Evolutionary conservation across 2,888 invertebrate species (phyloP).

Genomic region (Stictocephala bisonia): DNA sequence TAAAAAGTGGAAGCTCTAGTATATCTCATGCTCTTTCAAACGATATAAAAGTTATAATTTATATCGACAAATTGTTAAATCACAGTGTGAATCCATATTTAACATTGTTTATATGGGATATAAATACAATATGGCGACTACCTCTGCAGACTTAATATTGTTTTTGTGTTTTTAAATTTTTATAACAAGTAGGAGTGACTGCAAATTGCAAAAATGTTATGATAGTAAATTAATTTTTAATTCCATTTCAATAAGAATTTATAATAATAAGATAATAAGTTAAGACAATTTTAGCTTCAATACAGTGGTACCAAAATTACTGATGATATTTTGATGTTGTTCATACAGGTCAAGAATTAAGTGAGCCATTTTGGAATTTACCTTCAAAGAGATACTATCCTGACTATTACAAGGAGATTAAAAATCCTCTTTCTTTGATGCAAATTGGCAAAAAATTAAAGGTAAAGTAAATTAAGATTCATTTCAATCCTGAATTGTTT

Average conservation of each 20-base stretch:
- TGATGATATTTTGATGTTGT: constrained; percentile 50
- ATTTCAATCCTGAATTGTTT: background rate
- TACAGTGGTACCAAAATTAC: background rate
- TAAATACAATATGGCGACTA: too few species aligned
- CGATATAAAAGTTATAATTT: too few species aligned
- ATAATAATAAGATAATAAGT: background rate
- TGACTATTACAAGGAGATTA: constrained; percentile 97
- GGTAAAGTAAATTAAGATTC: constrained; percentile 59
- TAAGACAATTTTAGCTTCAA: background rate
- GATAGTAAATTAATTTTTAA: too few species aligned
- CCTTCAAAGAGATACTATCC: constrained; percentile 93
- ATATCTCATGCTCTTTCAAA: too few species aligned
- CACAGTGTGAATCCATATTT: too few species aligned
- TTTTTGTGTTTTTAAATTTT: too few species aligned
- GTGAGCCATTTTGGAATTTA: constrained; percentile 93
- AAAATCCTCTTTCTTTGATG: constrained; percentile 92
- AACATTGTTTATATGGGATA: too few species aligned
- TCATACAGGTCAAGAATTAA: constrained; percentile 81
- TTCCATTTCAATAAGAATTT: background rate
- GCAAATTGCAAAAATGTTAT: too few species aligned
- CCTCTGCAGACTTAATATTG: too few species aligned
- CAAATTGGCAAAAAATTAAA: constrained; percentile 90
- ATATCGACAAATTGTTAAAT: too few species aligned
- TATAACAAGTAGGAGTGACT: too few species aligned
- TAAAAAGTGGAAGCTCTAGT: too few species aligned